Evolutionary conservation across 2,888 invertebrate genomes (phyloP).

Genomic region (Sepioteuthis lessoniana): DNA sequence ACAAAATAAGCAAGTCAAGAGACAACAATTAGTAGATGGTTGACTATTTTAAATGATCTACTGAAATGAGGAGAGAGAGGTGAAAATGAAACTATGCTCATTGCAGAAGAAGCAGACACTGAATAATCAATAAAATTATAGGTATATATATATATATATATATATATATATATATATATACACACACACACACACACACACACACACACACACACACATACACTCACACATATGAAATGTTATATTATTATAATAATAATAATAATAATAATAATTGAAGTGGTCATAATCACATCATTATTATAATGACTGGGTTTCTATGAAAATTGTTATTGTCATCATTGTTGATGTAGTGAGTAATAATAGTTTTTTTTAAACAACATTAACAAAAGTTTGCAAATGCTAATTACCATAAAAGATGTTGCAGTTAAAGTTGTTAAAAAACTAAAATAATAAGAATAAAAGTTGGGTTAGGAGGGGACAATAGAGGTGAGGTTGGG

Average conservation of each 20-base stretch:
- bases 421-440: too few relatives aligned
- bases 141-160: not conserved
- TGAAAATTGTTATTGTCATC: slow-evolving; percentile 23
- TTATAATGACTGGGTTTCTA: not conserved
- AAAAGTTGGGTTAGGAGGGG: not conserved
- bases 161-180: slow-evolving; percentile 36
- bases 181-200: not conserved
- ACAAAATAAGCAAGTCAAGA: not conserved
- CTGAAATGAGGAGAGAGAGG: not conserved
- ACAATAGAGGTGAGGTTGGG: too few relatives aligned
- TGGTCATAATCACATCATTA: not conserved
- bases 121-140: not conserved
- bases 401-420: too few relatives aligned
- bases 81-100: not conserved
- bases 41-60: not conserved
- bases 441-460: not conserved
- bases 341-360: not conserved
- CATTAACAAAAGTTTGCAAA: too few relatives aligned
- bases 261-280: not conserved
- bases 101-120: not conserved
- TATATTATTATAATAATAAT: not conserved
- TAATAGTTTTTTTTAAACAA: too few relatives aligned
- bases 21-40: slow-evolving; percentile 4
- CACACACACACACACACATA: too few relatives aligned
- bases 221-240: not conserved